Conservation (phyloP, 2,113 vertebrate genomes). For the Reinhardtius hippoglossoides region DNA sequence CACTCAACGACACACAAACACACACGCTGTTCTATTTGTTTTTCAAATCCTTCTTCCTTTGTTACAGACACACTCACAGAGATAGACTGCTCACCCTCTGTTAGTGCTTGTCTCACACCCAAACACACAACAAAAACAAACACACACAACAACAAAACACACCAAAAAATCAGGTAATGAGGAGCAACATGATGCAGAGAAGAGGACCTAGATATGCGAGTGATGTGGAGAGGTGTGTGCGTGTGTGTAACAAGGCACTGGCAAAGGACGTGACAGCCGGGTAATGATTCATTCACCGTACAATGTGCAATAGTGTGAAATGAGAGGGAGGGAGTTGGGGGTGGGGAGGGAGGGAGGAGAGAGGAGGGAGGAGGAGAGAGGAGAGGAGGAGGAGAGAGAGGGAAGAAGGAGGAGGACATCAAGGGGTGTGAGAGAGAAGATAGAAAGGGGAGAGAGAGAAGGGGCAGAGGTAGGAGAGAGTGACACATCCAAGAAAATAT, state of each 20-base stretch:
- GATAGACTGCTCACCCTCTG: not conserved
- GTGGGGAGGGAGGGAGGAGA: not conserved
- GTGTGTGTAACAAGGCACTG: no score
- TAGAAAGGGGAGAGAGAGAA: not conserved
- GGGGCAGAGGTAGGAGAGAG: not conserved
- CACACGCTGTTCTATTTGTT: not conserved
- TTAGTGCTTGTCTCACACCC: not conserved
- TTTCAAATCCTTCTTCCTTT: not conserved
- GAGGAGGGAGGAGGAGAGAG: not conserved
- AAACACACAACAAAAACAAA: slow-evolving; percentile 3
- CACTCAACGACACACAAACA: slow-evolving; percentile 8
- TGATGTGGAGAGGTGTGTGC: no score
- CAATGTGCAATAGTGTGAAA: no score
- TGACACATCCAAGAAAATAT: not conserved
- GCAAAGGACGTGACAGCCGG: no score
- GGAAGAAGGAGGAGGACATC: not conserved
- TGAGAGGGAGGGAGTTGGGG: not conserved
- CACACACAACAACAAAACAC: no score
- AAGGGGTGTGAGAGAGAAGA: not conserved
- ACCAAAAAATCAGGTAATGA: no score
- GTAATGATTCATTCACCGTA: slow-evolving; percentile 48
- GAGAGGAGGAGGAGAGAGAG: not conserved
- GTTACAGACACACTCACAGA: not conserved
- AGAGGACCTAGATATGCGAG: no score
- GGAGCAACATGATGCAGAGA: no score